Percentiles rank a stretch among this genome's conserved stretches.
phyloP scores from a whole-genome alignment of 2,888 invertebrate genomes.

The Scrobipalpa atriplicella region DNA sequence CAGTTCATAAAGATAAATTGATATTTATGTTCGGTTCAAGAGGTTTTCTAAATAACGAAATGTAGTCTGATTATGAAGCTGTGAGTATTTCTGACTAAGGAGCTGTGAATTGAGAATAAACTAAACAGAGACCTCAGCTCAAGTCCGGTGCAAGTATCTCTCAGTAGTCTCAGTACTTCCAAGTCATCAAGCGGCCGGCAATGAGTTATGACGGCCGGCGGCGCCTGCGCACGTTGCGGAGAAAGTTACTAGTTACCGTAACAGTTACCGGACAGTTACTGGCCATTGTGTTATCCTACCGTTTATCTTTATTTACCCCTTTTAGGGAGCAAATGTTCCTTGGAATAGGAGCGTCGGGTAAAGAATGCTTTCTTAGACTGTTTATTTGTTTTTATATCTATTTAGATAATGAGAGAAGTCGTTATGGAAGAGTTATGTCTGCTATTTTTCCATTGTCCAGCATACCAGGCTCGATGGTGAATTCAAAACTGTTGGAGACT shows the following conservation, averaged over 20 bases:
- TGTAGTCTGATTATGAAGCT: not conserved
- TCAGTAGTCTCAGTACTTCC: slow-evolving; percentile 13
- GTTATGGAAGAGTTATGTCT: not conserved
- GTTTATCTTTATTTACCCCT: slow-evolving; percentile 26
- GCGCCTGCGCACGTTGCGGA: slow-evolving; percentile 28
- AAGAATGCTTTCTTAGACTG: slow-evolving; percentile 3
- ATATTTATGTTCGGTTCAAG: no score
- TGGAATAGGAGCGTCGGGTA: slow-evolving; percentile 12
- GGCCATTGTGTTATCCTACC: slow-evolving; percentile 26
- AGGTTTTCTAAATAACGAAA: not conserved
- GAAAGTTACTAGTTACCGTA: slow-evolving; percentile 26
- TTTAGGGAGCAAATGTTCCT: slow-evolving; percentile 21
- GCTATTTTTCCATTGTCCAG: not conserved
- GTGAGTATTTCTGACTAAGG: not conserved
- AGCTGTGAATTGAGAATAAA: no score
- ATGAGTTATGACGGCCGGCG: slow-evolving; percentile 25
- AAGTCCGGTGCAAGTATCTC: not conserved
- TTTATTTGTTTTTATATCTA: slow-evolving; percentile 8
- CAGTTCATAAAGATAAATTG: no score
- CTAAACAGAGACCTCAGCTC: not conserved
- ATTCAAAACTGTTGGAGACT: not conserved
- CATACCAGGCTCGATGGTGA: not conserved
- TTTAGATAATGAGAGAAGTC: slow-evolving; percentile 8
- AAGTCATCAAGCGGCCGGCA: slow-evolving; percentile 26
- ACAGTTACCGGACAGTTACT: slow-evolving; percentile 20